These are phyloP conservation scores for Callocephalon fimbriatum DNA, from an alignment of 2,113 vertebrate species.

Conservation along the genomic window DNA sequence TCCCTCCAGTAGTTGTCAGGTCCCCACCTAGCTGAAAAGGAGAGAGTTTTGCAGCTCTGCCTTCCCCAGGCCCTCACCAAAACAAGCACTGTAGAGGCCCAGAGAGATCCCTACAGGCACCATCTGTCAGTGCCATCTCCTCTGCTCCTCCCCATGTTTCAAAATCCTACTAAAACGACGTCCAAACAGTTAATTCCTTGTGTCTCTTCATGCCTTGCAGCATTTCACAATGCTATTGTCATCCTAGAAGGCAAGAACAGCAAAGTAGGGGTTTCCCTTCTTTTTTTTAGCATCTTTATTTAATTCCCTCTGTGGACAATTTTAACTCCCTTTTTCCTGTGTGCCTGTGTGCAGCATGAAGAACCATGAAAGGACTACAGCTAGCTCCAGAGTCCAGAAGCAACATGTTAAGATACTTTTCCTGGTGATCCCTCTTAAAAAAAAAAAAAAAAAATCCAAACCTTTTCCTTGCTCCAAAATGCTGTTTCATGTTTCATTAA, in stretches of 20 bases:
- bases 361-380: too few species aligned
- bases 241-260: conserved; percentile 30
- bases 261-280: not conserved
- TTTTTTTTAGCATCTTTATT: conserved; percentile 14
- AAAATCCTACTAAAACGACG: not conserved
- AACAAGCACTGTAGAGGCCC: not conserved
- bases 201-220: not conserved
- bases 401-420: too few species aligned
- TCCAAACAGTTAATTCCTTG: conserved; percentile 14
- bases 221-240: conserved; percentile 48
- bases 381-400: too few species aligned
- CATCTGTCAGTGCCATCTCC: not conserved
- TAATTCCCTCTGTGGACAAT: conserved; percentile 8
- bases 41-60: not conserved
- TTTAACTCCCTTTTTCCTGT: conserved; percentile 38
- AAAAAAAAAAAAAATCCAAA: too few species aligned
- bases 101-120: not conserved
- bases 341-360: too few species aligned
- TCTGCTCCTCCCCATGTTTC: fast-evolving
- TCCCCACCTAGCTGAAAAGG: not conserved
- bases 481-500: too few species aligned
- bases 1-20: not conserved
- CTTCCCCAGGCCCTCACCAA: fast-evolving
- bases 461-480: too few species aligned
- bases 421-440: too few species aligned